phyloP scores from a whole-genome alignment of 1,140 invertebrate genomes.

The Atta cephalotes region DNA sequence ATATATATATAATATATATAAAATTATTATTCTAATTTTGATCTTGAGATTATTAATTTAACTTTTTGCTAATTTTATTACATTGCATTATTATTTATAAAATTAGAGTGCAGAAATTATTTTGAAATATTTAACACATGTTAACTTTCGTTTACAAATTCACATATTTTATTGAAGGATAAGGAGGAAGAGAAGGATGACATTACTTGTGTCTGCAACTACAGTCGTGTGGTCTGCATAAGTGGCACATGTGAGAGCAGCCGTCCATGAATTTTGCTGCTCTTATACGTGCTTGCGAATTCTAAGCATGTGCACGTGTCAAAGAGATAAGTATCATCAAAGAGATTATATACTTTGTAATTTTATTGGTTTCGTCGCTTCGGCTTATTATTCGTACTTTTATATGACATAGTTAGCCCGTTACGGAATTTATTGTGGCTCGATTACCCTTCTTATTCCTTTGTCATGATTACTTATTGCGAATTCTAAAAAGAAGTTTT shows the following conservation, averaged over 20 bases:
- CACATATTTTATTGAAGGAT: not conserved
- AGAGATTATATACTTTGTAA: conserved; percentile 10
- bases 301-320: not conserved
- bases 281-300: conserved; percentile 7
- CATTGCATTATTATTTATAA: not conserved
- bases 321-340: not conserved
- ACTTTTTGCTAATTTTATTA: not conserved
- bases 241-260: conserved; percentile 17
- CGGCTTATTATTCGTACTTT: conserved; percentile 32
- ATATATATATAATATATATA: too few species aligned
- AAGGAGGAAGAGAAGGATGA: not conserved
- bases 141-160: not conserved
- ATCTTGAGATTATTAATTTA: not conserved
- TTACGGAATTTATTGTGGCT: conserved; percentile 17
- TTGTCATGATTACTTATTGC: not conserved
- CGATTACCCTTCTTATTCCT: not conserved
- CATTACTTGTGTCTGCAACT: conserved; percentile 39
- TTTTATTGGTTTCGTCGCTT: conserved; percentile 34
- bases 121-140: conserved; percentile 3
- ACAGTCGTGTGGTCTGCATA: not conserved
- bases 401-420: not conserved
- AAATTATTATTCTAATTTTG: not conserved
- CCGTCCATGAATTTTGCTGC: conserved; percentile 35
- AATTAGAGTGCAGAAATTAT: not conserved
- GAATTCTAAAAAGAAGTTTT: conserved; percentile 49